Conservation (phyloP, 2,888 invertebrate species). For the Synergus japonicus region DNA sequence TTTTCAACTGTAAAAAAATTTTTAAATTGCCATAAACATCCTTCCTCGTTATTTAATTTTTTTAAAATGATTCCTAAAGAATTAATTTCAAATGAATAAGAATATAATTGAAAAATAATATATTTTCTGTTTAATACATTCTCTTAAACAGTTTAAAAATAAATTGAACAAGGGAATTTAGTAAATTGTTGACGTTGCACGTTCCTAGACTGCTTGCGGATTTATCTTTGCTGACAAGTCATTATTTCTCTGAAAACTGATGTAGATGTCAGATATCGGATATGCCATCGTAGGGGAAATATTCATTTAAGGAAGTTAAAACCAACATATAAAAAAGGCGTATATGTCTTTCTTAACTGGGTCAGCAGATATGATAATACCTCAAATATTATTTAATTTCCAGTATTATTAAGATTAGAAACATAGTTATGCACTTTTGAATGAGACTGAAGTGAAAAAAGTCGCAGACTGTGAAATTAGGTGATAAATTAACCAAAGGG, state of each 20-base stretch:
- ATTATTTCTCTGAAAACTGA: conserved; percentile 54
- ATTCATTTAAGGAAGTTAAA: conserved; percentile 6
- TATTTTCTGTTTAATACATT: too few species aligned
- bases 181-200: not conserved
- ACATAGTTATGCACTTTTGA: not conserved
- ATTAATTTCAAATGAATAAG: too few species aligned
- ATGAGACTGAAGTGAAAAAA: not conserved
- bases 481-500: conserved; percentile 35
- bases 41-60: too few species aligned
- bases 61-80: too few species aligned
- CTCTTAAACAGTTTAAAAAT: not conserved
- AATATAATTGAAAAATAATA: not conserved
- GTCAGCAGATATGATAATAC: too few species aligned
- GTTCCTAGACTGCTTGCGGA: conserved; percentile 45
- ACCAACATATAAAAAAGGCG: not conserved
- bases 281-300: conserved; percentile 13
- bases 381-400: too few species aligned
- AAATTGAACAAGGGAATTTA: not conserved
- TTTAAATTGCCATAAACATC: too few species aligned
- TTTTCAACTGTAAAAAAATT: too few species aligned
- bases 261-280: conserved; percentile 40
- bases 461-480: conserved; percentile 4
- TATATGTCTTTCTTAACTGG: too few species aligned
- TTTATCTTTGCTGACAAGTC: conserved; percentile 64
- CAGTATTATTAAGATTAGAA: not conserved